Conservation (phyloP, 2,888 invertebrate species). For the Dryocosmus kuriphilus region DNA sequence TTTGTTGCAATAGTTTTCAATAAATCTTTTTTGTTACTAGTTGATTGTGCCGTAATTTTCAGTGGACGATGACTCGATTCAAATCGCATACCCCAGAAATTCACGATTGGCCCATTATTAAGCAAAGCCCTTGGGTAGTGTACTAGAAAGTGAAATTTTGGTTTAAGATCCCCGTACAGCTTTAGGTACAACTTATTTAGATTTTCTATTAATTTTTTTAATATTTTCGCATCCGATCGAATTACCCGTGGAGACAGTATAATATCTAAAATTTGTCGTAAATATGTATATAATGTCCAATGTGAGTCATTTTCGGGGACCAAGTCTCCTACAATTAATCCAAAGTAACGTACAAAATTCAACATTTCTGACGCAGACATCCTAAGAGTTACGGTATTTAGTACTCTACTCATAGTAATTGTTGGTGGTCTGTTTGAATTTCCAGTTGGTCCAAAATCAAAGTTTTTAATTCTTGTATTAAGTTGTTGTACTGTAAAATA, state of each 20-base stretch:
- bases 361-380: constrained; percentile 40
- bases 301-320: constrained; percentile 39
- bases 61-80: constrained; percentile 34
- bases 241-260: constrained; percentile 17
- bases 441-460: constrained; percentile 14
- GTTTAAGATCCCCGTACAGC: not conserved
- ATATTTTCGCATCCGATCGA: constrained; percentile 17
- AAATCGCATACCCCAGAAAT: constrained; percentile 41
- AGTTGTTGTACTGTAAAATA: constrained; percentile 40
- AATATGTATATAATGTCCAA: constrained; percentile 39
- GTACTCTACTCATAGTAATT: constrained; percentile 9
- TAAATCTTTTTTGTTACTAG: constrained; percentile 28
- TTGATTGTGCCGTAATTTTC: not conserved
- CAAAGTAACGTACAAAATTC: constrained; percentile 40
- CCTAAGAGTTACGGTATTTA: constrained; percentile 32
- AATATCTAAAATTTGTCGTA: constrained; percentile 38
- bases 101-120: constrained; percentile 15
- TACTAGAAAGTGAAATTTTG: constrained; percentile 1
- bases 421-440: constrained; percentile 29
- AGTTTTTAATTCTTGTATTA: constrained; percentile 28
- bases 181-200: constrained; percentile 20
- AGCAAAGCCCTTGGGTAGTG: constrained; percentile 35
- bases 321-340: constrained; percentile 41
- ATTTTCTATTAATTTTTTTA: constrained; percentile 16
- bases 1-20: constrained; percentile 41